Conservation (phyloP, 2,888 invertebrate species). For the Zygogramma bicolorata region DNA sequence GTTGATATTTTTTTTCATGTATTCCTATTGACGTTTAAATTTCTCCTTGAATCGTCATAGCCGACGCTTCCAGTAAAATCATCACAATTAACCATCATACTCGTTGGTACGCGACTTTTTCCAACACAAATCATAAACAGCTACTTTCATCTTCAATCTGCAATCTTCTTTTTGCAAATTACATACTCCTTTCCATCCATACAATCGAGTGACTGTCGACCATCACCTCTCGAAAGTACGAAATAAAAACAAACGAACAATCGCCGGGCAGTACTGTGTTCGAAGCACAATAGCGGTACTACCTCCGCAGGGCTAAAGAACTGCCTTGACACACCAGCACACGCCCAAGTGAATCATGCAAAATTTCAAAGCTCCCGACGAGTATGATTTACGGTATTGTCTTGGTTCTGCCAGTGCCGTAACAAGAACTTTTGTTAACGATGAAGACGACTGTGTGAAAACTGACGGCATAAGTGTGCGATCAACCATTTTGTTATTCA, state of each 20-base stretch:
- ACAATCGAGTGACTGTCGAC: neutral
- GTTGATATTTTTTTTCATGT: too few relatives aligned
- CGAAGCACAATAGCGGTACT: neutral
- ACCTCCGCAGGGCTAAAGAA: conserved; percentile 2
- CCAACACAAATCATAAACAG: neutral
- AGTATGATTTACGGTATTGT: too few relatives aligned
- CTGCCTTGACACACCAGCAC: neutral
- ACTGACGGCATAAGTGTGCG: too few relatives aligned
- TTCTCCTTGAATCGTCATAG: too few relatives aligned
- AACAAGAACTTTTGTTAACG: too few relatives aligned
- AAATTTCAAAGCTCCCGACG: neutral
- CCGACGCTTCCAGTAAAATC: too few relatives aligned
- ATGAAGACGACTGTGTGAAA: too few relatives aligned
- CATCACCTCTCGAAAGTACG: neutral
- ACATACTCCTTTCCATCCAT: neutral
- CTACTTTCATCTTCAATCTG: neutral
- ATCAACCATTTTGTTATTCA: too few relatives aligned
- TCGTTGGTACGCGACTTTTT: neutral
- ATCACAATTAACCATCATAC: too few relatives aligned
- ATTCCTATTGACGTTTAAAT: too few relatives aligned
- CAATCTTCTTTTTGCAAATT: neutral
- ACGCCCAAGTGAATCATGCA: neutral
- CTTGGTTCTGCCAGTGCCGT: too few relatives aligned
- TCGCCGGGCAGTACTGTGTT: neutral
- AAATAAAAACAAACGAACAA: neutral